These are phyloP conservation scores for Caenorhabditis macrosperma DNA, from an alignment of 2,888 invertebrate species.

Conservation along the genomic window DNA sequence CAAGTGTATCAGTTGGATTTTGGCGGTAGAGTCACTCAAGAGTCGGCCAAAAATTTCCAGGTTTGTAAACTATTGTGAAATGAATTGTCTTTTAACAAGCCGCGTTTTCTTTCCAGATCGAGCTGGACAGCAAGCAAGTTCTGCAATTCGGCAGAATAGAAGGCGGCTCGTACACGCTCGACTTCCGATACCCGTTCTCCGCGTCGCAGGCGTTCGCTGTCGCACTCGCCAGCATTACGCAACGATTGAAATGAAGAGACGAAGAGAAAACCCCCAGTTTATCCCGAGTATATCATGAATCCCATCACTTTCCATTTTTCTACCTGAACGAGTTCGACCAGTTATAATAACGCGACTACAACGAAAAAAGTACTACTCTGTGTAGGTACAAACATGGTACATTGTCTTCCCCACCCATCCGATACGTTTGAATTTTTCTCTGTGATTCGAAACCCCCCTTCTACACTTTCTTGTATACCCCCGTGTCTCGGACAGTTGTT, in stretches of 20 bases:
- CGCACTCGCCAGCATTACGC: slow-evolving; percentile 95
- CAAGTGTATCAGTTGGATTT: slow-evolving; percentile 99
- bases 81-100: not conserved
- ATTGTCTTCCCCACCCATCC: not conserved
- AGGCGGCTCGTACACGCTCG: slow-evolving; percentile 97
- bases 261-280: not conserved
- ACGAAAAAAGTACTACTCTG: slow-evolving; percentile 4
- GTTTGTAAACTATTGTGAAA: no score
- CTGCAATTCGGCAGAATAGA: slow-evolving; percentile 99
- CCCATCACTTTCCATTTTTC: slow-evolving; percentile 1
- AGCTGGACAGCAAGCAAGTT: slow-evolving; percentile 85
- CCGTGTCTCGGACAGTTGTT: not conserved
- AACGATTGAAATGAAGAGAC: slow-evolving; percentile 87
- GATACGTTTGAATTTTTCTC: slow-evolving; percentile 11
- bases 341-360: slow-evolving; percentile 1
- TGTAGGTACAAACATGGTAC: not conserved
- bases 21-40: slow-evolving; percentile 98
- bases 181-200: slow-evolving; percentile 95
- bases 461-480: not conserved
- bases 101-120: slow-evolving; percentile 52
- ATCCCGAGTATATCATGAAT: not conserved
- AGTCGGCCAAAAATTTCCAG: slow-evolving; percentile 99
- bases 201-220: slow-evolving; percentile 98
- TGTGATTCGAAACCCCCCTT: slow-evolving; percentile 21
- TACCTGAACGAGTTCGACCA: slow-evolving; percentile 11